These are phyloP conservation scores for Cossypha polioptera DNA, from an alignment of 2,797 vertebrate genomes.

Conservation along the genomic window DNA sequence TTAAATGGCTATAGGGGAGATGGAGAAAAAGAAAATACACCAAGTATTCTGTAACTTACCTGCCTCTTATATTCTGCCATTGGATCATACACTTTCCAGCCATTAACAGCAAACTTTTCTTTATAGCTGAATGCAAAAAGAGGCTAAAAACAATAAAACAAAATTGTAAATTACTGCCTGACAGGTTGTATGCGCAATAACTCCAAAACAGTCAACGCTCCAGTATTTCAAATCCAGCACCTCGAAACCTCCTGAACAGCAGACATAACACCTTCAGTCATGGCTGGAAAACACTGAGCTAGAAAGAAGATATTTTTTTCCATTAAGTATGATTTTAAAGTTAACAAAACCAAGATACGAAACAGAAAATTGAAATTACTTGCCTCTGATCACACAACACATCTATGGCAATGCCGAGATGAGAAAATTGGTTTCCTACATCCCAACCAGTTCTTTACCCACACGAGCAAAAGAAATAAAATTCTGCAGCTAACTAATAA, in stretches of 20 bases:
- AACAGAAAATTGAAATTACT: background rate
- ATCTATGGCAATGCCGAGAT: background rate
- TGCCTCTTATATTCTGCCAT: constrained; percentile 90
- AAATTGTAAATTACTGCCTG: background rate
- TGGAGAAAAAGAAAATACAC: background rate
- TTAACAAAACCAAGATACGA: background rate
- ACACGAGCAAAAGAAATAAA: background rate
- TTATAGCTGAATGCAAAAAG: constrained; percentile 92
- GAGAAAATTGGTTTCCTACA: background rate
- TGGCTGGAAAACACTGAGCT: background rate
- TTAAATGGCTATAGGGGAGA: background rate
- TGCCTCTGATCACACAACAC: background rate
- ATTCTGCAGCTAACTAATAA: background rate
- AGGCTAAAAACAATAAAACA: constrained; percentile 70
- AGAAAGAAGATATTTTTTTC: background rate
- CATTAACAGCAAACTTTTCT: constrained; percentile 88
- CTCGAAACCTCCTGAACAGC: background rate
- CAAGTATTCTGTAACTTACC: constrained; percentile 72
- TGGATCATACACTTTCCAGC: constrained; percentile 95
- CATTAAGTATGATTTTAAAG: background rate
- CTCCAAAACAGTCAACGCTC: background rate
- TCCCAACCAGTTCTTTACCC: background rate
- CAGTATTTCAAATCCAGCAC: background rate
- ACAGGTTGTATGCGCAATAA: background rate
- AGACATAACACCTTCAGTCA: background rate